Evolutionary conservation across 2,888 invertebrate genomes (phyloP), one percentile per base, ranked within the genome.

Genomic region (Drymonia ruficornis): DNA sequence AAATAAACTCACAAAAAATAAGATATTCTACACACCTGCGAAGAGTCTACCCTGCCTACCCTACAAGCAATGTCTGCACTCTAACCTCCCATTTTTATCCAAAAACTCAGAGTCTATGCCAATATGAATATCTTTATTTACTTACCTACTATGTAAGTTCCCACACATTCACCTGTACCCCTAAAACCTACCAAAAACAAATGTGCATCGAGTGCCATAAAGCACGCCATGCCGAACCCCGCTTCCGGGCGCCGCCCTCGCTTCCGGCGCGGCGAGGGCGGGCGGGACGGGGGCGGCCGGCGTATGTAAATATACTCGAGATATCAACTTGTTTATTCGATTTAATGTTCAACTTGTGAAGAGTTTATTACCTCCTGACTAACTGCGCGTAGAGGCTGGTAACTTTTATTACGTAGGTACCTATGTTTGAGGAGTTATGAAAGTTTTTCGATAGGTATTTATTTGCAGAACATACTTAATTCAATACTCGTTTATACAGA

Each of bases 271-370:
- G 56, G 13, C 13, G 42, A 2, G 42, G 15, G 44, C 16, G 44
- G 23, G 23, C 23, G 40, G 18, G 18, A 8, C 13, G 19, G 15
- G 45, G 19, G 45, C 19, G 45, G 28, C 8, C 28, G 43, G 47
- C 49, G 67, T 63, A 71, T 71, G 70, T 69, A 72, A 70, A 72
- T 72, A 57, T 58, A 47, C 53, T 55, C 15, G 31, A 31, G 63
- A 55, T 58, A 60, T 57, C 59, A 63, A 69, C 67, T 67, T 69
- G 69, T 65, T 67, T 67, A 69, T 69, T 50, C 50, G 67, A 63
- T 57, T 63, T 63, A 59, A 60, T 56, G 56, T 47, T 28, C 28
- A 45, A 45, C 28, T 45, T 45, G 28, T 45, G 28, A 45, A 45
- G 28, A 50, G 40, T 50, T 50, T 50, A 50, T 50, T 50, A 23